Evolutionary conservation across 2,797 vertebrate species (phyloP).

Genomic region (Anolis apletophallus): DNA sequence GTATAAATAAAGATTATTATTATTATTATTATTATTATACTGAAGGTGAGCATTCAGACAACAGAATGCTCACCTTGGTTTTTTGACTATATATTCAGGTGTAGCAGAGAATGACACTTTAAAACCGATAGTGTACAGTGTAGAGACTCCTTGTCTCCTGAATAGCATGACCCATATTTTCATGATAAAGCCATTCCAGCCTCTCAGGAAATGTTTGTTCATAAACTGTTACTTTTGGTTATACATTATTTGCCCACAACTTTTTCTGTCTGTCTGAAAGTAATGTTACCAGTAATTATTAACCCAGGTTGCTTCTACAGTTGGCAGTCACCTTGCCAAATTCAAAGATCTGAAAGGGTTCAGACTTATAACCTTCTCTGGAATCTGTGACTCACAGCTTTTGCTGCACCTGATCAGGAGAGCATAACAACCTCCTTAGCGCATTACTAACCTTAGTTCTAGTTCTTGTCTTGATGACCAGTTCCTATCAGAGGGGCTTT

Average conservation of each 20-base stretch:
- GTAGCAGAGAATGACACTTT: background rate
- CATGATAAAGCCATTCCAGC: slow-evolving; percentile 20
- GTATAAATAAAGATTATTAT: too few species aligned
- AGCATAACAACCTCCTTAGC: slow-evolving; percentile 57
- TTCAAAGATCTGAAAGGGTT: slow-evolving; percentile 17
- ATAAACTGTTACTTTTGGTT: slow-evolving; percentile 49
- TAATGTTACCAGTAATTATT: slow-evolving; percentile 55
- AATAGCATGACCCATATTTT: background rate
- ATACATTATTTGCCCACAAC: slow-evolving; percentile 55
- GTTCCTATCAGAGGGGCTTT: slow-evolving; percentile 32
- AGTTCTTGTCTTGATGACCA: slow-evolving; percentile 32
- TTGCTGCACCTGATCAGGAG: slow-evolving; percentile 65
- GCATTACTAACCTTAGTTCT: slow-evolving; percentile 51
- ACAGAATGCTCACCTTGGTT: background rate
- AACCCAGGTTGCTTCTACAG: slow-evolving; percentile 58
- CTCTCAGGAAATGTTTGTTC: slow-evolving; percentile 48
- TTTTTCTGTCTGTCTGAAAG: slow-evolving; percentile 62
- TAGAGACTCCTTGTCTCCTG: background rate
- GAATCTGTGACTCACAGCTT: slow-evolving; percentile 67
- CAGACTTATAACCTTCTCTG: slow-evolving; percentile 27
- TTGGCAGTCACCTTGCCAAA: too few species aligned
- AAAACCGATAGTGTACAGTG: background rate
- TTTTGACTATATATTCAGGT: background rate
- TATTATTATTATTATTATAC: too few species aligned
- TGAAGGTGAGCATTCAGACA: background rate